Evolutionary conservation across 2,888 invertebrate species (phyloP), one percentile per base, ranked within the genome.

Genomic region (Tipula vernalis): DNA sequence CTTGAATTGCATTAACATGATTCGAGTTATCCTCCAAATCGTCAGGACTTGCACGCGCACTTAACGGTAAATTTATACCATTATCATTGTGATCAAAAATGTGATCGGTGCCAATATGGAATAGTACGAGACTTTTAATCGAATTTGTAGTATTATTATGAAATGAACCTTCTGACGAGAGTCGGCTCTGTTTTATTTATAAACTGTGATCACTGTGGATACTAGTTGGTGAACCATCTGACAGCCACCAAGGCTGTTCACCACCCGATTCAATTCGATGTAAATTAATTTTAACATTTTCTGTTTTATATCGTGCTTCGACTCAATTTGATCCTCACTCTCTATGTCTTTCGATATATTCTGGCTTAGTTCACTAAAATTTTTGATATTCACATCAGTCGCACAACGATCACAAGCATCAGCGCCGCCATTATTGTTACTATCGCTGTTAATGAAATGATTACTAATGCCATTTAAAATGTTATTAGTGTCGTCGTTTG

Each of bases 31-130:
- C 91, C 90, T 94, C 95, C 83, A 96, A 92, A 51, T 96, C 96
- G 92, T 96, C 96, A 5, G 96, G 96, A 92, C 96, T 96, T 88
- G 95, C 94, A 89, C 96, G 93, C 90, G 95, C 96, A 15, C 96
- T 96, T 39, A 96, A 91, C 1, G 91, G 91, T 5, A 90, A 93
- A 91, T 92, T 87, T 92, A 92, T 1, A 92, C 92, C 42, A 86
- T 83, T 86, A 5, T 18, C 42, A 42, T 89, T 85, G 88, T 85
- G 86, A 28, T 87, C 86, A 10, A 84, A 41, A 90, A 87, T 84
- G 1, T 41, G 41, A n/a, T 8, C 36, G 39, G 36, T 8, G 0
- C 84, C 41, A 6, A 39, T 41, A 84, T 13, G 8, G 39, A 41
- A 84, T 15, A 39, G 36, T 12, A 42, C 42, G 2, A 44, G 85